Evolutionary conservation across 2,113 vertebrate species (phyloP).

Genomic region (Potamarius usumacintae): DNA sequence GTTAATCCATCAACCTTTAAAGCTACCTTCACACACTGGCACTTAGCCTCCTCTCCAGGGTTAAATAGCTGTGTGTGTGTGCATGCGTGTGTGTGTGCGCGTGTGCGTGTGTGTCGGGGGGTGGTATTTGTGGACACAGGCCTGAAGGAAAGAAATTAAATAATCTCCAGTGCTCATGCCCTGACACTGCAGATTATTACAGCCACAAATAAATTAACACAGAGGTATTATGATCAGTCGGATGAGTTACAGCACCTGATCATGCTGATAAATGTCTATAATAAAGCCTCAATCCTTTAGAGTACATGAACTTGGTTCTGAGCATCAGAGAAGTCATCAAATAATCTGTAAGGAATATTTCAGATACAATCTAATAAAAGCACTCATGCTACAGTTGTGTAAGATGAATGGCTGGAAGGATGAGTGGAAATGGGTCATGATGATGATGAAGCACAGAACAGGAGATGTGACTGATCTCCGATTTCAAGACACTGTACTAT

Average conservation of each 20-base stretch:
- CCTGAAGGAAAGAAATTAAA: slow-evolving; percentile 20
- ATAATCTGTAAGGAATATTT: slow-evolving; percentile 56
- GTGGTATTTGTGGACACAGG: neutral
- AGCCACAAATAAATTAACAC: slow-evolving; percentile 29
- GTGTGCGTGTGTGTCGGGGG: too few relatives aligned
- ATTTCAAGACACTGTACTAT: neutral
- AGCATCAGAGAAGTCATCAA: slow-evolving; percentile 46
- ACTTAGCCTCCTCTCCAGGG: slow-evolving; percentile 9
- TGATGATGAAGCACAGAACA: neutral
- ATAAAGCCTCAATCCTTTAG: slow-evolving; percentile 43
- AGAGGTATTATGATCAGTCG: slow-evolving; percentile 18
- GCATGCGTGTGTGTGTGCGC: neutral
- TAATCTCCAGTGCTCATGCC: neutral
- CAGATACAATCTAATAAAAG: slow-evolving; percentile 32
- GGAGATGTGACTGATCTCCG: neutral
- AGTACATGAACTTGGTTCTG: slow-evolving; percentile 35
- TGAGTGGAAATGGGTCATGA: slow-evolving; percentile 15
- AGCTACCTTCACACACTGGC: slow-evolving; percentile 19
- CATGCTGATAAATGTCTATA: slow-evolving; percentile 49
- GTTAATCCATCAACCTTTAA: slow-evolving; percentile 40
- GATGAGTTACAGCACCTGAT: slow-evolving; percentile 24
- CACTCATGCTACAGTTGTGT: neutral
- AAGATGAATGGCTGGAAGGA: slow-evolving; percentile 11
- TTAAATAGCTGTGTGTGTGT: slow-evolving; percentile 11
- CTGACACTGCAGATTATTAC: slow-evolving; percentile 42